Conservation (phyloP, 1,140 invertebrate species). For the Solenopsis invicta region DNA sequence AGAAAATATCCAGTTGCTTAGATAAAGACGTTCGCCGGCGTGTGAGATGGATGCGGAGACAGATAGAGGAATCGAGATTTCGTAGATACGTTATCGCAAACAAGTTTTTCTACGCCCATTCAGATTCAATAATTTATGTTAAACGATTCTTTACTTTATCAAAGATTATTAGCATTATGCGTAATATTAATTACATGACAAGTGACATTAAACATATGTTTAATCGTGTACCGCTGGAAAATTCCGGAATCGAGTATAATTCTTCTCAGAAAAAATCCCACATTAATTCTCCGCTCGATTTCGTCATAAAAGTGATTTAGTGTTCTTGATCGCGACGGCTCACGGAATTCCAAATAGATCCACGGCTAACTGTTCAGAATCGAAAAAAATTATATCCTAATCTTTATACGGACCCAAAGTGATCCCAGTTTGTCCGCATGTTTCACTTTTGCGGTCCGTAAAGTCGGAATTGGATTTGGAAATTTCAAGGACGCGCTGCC, state of each 20-base stretch:
- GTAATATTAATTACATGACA: slow-evolving; percentile 25
- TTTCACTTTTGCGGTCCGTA: background rate
- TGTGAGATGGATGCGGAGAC: background rate
- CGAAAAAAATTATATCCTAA: background rate
- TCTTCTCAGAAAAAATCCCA: background rate
- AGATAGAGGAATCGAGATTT: slow-evolving; percentile 11
- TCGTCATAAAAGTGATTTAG: slow-evolving; percentile 23
- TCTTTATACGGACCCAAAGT: background rate
- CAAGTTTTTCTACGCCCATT: background rate
- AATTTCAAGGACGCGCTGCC: background rate
- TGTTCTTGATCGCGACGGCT: background rate
- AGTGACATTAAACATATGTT: background rate
- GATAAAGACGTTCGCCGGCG: slow-evolving; percentile 22
- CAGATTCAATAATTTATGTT: slow-evolving; percentile 19
- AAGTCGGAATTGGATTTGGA: background rate
- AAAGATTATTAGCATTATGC: background rate
- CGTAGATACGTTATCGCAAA: slow-evolving; percentile 12
- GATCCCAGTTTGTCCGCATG: background rate
- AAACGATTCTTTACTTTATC: slow-evolving; percentile 7
- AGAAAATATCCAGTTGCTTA: background rate
- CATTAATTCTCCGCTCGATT: background rate
- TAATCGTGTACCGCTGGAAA: background rate
- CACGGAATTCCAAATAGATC: background rate
- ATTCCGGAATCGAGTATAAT: background rate
- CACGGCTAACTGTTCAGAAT: background rate